Evolutionary conservation across 1,140 invertebrate genomes (phyloP).

Genomic region (Drosophila pruinosa): DNA sequence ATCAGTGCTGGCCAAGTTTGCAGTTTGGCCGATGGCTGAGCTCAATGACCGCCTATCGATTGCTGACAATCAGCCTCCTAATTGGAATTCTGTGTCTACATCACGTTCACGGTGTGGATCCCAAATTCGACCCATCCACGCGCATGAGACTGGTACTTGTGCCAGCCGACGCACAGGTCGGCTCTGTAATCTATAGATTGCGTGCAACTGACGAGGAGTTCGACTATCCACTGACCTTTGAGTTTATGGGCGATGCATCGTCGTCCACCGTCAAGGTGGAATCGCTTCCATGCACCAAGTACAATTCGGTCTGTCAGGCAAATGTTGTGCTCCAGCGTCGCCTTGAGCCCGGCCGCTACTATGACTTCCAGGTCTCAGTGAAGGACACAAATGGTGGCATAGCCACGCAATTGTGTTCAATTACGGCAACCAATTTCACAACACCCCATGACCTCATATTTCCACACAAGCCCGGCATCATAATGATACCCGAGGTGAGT

Average conservation of each 20-base stretch:
- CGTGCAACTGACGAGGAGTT: constrained; percentile 93
- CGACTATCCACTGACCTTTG: constrained; percentile 92
- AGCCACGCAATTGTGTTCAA: constrained; percentile 90
- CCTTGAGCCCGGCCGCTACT: constrained; percentile 89
- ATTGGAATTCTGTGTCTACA: constrained; percentile 77
- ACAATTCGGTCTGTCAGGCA: constrained; percentile 92
- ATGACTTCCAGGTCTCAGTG: constrained; percentile 91
- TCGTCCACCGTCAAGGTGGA: constrained; percentile 89
- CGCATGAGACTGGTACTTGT: constrained; percentile 91
- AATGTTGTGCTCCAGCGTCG: constrained; percentile 90
- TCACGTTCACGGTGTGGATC: constrained; percentile 85
- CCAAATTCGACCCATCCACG: constrained; percentile 91
- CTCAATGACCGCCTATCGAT: constrained; percentile 75
- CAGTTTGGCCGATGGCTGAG: constrained; percentile 64
- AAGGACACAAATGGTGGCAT: constrained; percentile 90
- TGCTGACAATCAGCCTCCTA: constrained; percentile 80
- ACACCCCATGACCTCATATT: constrained; percentile 91
- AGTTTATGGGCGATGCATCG: constrained; percentile 88
- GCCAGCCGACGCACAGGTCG: constrained; percentile 91
- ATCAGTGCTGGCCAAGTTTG: constrained; percentile 24
- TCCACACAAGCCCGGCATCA: constrained; percentile 91
- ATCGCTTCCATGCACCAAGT: constrained; percentile 90
- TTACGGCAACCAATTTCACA: constrained; percentile 91
- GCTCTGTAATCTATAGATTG: constrained; percentile 92
- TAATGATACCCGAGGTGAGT: constrained; percentile 91